Percentiles rank a stretch among this genome's conserved stretches.
These are phyloP conservation scores for Thaumatotibia leucotreta DNA, from an alignment of 1,140 invertebrate genomes.

Conservation along the genomic window DNA sequence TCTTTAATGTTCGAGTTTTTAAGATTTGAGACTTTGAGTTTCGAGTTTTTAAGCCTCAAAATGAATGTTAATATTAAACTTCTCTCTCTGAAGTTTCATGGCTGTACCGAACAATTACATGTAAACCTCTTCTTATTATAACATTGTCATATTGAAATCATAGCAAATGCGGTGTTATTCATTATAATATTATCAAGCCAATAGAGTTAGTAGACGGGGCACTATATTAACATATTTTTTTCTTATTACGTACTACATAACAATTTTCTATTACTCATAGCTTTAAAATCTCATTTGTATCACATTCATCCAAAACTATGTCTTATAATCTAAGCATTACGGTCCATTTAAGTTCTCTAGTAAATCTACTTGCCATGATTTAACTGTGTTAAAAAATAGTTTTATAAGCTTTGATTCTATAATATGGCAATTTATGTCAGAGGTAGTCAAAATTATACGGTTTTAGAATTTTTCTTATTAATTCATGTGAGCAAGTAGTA, in stretches of 20 bases:
- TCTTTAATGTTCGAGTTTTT: no score
- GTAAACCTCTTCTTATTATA: no score
- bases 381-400: not conserved
- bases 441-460: slow-evolving; percentile 2
- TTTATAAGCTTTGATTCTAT: not conserved
- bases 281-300: slow-evolving; percentile 63
- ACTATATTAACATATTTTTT: not conserved
- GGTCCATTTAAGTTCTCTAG: slow-evolving; percentile 27
- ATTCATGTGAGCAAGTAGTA: not conserved
- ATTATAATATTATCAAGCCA: not conserved
- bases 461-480: not conserved
- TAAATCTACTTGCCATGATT: slow-evolving; percentile 1
- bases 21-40: no score
- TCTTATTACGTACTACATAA: slow-evolving; percentile 65
- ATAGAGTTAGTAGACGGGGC: not conserved
- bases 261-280: slow-evolving; percentile 59
- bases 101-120: no score
- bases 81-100: no score
- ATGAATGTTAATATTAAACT: no score
- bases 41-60: no score
- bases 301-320: slow-evolving; percentile 72
- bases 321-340: slow-evolving; percentile 38
- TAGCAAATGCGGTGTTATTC: not conserved
- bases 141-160: no score
- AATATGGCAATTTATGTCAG: not conserved